Base-by-base conservation (phyloP, 2,888 invertebrate genomes). In the Carabus problematicus region DNA sequence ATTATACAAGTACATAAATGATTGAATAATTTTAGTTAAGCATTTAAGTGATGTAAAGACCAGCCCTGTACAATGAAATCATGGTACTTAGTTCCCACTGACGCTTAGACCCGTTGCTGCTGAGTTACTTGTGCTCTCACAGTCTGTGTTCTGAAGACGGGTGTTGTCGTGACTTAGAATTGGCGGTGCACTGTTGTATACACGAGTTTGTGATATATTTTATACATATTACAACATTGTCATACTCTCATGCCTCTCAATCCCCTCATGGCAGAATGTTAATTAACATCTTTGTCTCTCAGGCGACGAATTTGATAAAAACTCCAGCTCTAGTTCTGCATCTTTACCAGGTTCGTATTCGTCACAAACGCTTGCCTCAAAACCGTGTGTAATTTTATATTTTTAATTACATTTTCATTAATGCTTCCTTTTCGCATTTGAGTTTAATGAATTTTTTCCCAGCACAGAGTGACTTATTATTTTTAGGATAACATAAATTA, bases 251-350 rank as follows among this genome's bases (percentile, higher is more conserved):
- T 67, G 52, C 58, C 56, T 45, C 58, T 58, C 41, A 54, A 55
- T 39, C 56, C 58, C 41, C 40, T 39, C 47, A 49, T 66, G 52
- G 52, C 52, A 18, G 52, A 52, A 74, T 74, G 77, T 76, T 76
- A 77, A 76, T 75, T 70, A 77, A 75, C 73, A 64, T 75, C 72
- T 76, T 77, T 77, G 74, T 78, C 75, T 76, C 78, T 81, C 84
- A 81, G 84, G 85, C 82, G 88, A 88, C 81, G 87, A 88, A 83
- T 87, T 86, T 84, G 88, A 88, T 85, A 88, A 86, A 84, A 87
- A 87, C 81, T 88, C 88, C 84, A 87, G 87, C 82, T 87, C 88
- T 82, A 88, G 87, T 82, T 88, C 88, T 78, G 86, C 87, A 77
- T 88, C 88, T 75, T 82, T 88, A 79, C 87, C 87, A 88, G 88